Evolutionary conservation across 2,797 vertebrate genomes (phyloP).

Genomic region (Melanotaenia nigrans): DNA sequence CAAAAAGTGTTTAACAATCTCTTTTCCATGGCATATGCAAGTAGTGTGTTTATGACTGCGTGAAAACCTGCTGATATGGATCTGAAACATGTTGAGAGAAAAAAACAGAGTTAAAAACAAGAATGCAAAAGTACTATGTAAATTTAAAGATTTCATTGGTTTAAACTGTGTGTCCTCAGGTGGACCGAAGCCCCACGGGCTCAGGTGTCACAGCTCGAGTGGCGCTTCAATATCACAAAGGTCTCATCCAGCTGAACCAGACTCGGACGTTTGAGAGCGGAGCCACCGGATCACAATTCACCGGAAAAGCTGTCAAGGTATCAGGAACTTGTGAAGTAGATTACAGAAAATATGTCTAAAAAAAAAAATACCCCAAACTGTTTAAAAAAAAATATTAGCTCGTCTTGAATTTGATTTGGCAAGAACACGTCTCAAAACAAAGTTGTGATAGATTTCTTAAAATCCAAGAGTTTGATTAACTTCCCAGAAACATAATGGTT

Average conservation of each 20-base stretch:
- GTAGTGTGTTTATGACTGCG: no score
- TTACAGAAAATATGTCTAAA: background rate
- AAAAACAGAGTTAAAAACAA: background rate
- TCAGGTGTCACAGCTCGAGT: conserved; percentile 95
- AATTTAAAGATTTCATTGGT: background rate
- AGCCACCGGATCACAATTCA: conserved; percentile 89
- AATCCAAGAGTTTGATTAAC: background rate
- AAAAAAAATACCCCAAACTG: no score
- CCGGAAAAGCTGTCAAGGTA: conserved; percentile 90
- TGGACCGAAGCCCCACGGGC: conserved; percentile 94
- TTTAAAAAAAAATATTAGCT: background rate
- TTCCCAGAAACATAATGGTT: background rate
- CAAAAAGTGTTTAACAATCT: no score
- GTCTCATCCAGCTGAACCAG: conserved; percentile 88
- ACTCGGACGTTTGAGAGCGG: conserved; percentile 90
- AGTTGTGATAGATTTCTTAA: background rate
- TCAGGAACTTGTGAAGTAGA: background rate
- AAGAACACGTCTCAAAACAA: background rate
- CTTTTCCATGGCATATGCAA: no score
- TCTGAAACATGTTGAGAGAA: background rate
- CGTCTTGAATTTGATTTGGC: background rate
- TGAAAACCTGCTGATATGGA: no score
- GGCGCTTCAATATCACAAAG: conserved; percentile 93
- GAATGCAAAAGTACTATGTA: background rate
- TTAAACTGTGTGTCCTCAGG: conserved; percentile 74